Conservation (phyloP, 2,113 vertebrate genomes). For the Donacobius atricapilla region DNA sequence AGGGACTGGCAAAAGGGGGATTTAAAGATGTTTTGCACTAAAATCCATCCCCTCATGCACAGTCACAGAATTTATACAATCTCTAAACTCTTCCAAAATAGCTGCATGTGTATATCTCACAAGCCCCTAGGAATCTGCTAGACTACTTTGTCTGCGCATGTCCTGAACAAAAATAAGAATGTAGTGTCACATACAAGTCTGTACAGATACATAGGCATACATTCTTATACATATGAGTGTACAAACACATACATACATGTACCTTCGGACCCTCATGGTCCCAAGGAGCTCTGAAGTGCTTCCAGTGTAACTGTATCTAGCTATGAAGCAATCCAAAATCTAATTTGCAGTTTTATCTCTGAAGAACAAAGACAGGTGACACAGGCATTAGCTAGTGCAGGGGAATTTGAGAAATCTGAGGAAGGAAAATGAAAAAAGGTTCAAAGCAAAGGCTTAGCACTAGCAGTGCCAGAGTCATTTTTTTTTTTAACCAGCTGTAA, state of each 20-base stretch:
- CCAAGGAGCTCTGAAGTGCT: background rate
- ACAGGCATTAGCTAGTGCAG: background rate
- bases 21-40: background rate
- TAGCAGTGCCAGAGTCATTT: background rate
- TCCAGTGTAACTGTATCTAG: background rate
- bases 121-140: background rate
- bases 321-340: background rate
- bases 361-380: background rate
- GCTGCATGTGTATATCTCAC: background rate
- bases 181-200: background rate
- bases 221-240: background rate
- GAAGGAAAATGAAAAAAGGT: background rate
- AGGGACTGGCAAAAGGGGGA: background rate
- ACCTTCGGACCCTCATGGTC: background rate
- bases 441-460: background rate
- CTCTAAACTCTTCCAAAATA: background rate
- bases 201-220: background rate
- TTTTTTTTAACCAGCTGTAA: background rate
- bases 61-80: background rate
- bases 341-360: background rate
- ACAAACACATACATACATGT: rapidly evolving
- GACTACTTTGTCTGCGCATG: background rate
- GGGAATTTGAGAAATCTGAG: background rate
- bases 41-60: background rate
- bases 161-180: background rate